Evolutionary conservation across 2,888 invertebrate genomes (phyloP).

Genomic region (Gnatocerus cornutus): DNA sequence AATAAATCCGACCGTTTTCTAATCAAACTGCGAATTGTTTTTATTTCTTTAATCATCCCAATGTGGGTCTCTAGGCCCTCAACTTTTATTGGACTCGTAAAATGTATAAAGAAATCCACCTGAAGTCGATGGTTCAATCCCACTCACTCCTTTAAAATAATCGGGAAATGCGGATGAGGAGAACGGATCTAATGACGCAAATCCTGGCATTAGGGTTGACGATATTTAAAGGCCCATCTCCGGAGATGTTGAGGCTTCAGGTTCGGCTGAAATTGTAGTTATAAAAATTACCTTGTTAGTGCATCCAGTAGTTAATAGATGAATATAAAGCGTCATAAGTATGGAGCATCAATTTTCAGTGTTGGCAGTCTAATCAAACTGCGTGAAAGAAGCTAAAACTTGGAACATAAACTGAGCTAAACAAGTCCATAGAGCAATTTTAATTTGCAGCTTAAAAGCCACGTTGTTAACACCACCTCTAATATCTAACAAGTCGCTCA

Average conservation of each 20-base stretch:
- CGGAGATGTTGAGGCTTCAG: not conserved
- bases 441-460: constrained; percentile 14
- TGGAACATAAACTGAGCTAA: not conserved
- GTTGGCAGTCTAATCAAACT: not conserved
- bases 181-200: constrained; percentile 15
- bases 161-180: constrained; percentile 24
- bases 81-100: constrained; percentile 47
- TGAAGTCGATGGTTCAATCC: constrained; percentile 41
- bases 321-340: no score
- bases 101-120: constrained; percentile 33
- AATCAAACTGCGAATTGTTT: constrained; percentile 47
- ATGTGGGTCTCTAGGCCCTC: constrained; percentile 37
- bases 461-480: constrained; percentile 7
- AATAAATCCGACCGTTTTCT: constrained; percentile 46
- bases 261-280: not conserved
- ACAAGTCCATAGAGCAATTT: not conserved
- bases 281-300: no score
- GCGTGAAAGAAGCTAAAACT: not conserved
- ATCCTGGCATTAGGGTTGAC: not conserved
- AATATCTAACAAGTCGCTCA: constrained; percentile 19
- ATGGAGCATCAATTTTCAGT: no score
- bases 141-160: constrained; percentile 12
- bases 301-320: no score
- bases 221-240: not conserved
- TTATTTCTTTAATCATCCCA: constrained; percentile 46